phyloP scores from a whole-genome alignment of 2,113 vertebrate species.

The Odontesthes bonariensis region DNA sequence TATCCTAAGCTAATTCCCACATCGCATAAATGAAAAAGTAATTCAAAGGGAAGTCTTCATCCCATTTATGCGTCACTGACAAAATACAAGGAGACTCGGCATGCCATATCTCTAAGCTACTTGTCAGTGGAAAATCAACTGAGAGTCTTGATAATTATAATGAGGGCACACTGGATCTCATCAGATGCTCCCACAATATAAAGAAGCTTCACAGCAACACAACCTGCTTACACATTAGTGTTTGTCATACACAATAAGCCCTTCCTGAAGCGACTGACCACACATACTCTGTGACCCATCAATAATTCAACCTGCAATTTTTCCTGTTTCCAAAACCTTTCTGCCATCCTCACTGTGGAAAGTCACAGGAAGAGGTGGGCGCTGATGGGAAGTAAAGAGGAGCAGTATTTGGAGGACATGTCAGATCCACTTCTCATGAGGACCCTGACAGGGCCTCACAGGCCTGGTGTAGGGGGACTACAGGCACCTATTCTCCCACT shows the following conservation, averaged over 20 bases:
- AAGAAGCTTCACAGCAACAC: constrained; percentile 40
- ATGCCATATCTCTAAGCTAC: constrained; percentile 11
- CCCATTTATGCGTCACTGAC: constrained; percentile 10
- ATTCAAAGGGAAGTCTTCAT: constrained; percentile 28
- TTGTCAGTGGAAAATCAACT: constrained; percentile 15
- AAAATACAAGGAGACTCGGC: constrained; percentile 7
- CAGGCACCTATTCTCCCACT: constrained; percentile 42
- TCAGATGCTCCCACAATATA: constrained; percentile 12
- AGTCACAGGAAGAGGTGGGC: constrained; percentile 23
- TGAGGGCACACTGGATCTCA: constrained; percentile 25
- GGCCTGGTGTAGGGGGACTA: constrained; percentile 50
- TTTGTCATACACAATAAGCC: constrained; percentile 45
- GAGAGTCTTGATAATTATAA: constrained; percentile 22
- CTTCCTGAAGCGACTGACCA: constrained; percentile 20
- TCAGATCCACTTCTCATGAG: constrained; percentile 70
- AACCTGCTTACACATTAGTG: constrained; percentile 34
- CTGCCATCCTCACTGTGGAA: constrained; percentile 36
- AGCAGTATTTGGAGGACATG: constrained; percentile 46
- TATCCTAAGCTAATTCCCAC: constrained; percentile 18
- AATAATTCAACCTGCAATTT: constrained; percentile 65
- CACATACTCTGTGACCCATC: constrained; percentile 48
- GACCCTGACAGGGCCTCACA: constrained; percentile 38
- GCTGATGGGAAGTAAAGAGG: constrained; percentile 34
- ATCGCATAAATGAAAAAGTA: neutral
- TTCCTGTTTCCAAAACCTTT: constrained; percentile 41